Evolutionary conservation across 2,797 vertebrate species (phyloP), one percentile per base, ranked within the genome.

Genomic region (Sebastes itinus): DNA sequence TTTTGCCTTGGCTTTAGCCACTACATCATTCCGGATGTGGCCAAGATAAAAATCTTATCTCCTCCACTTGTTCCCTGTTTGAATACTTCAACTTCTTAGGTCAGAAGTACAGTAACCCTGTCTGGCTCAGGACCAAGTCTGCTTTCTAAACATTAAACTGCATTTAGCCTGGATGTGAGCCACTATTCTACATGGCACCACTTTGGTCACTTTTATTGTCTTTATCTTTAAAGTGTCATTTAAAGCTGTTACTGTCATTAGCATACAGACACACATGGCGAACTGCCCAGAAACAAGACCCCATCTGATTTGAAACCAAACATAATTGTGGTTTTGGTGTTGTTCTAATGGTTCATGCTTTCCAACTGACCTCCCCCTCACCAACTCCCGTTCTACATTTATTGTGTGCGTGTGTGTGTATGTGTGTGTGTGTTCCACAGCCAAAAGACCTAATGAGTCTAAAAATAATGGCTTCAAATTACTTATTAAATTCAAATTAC

Each of bases 21-120:
- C 75, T 66, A 67, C 70, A 77, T 75, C 28, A 69, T 87, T 77
- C 87, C 64, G 78, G 78, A 89, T 91, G 59, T 85, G 72, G 62
- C 27, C 4, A 2, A 72, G 81, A 93, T 92, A 91, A 75, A 58
- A 75, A 90, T 90, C 87, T 92, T 91, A 90, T 93, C 91, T 87
- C 52, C 42, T 66, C 63, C 22, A 63, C 63, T 87, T 42, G n/a
- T 82, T 88, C 75, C 63, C 78, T 82, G 72, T 90, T 88, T 78
- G 77, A 84, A 86, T 61, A 56, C 55, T 84, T 91, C 68, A 66
- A 62, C 88, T 80, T 75, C 38, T 85, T 77, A 25, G 74, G 81
- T 86, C 71, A 84, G 68, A 85, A 76, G 49, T 77, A 78, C 79
- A 38, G 77, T 73, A 78, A 79, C 64, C n/a, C 54, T 32, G 46